Evolutionary conservation across 2,113 vertebrate genomes (phyloP).

Genomic region (Amphiprion percula): DNA sequence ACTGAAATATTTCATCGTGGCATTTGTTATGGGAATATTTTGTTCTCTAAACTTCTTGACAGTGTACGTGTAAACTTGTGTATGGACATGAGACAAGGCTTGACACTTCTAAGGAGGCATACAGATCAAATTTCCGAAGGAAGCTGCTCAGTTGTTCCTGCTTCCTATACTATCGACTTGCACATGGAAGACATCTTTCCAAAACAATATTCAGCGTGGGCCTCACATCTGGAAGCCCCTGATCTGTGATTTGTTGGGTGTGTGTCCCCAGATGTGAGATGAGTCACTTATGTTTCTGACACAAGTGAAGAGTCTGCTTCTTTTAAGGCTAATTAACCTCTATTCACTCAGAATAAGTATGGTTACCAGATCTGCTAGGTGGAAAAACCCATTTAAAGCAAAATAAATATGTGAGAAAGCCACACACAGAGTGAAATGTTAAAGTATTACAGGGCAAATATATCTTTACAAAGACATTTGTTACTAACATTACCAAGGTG

Average conservation of each 20-base stretch:
- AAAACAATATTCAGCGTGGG: background rate
- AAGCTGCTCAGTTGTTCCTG: slow-evolving; percentile 43
- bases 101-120: slow-evolving; percentile 25
- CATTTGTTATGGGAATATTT: slow-evolving; percentile 48
- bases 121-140: slow-evolving; percentile 40
- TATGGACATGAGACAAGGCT: background rate
- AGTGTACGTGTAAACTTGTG: background rate
- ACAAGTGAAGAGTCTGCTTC: background rate
- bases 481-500: too few relatives aligned
- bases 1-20: slow-evolving; percentile 48
- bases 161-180: background rate
- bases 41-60: slow-evolving; percentile 37
- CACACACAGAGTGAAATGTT: background rate
- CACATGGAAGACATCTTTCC: slow-evolving; percentile 23
- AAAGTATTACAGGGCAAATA: too few relatives aligned
- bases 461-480: background rate
- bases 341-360: background rate
- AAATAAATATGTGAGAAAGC: background rate
- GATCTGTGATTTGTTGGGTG: background rate
- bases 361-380: background rate
- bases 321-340: slow-evolving; percentile 13
- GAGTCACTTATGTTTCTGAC: background rate
- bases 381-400: background rate
- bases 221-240: background rate
- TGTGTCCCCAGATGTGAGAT: too few relatives aligned